phyloP scores from a whole-genome alignment of 1,140 invertebrate genomes.

The Monochamus saltuarius region DNA sequence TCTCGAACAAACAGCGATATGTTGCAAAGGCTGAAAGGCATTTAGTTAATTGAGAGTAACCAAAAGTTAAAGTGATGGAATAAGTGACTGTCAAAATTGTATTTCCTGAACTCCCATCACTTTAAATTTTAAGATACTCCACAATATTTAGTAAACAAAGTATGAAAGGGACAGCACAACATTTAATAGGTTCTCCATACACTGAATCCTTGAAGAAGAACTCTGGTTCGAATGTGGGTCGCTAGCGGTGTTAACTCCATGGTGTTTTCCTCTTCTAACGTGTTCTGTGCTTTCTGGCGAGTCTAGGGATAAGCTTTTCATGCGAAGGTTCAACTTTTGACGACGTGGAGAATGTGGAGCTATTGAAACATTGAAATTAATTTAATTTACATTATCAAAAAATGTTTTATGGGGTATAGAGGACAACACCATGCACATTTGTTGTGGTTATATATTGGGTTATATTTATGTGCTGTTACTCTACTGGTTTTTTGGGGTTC shows the following conservation, averaged over 20 bases:
- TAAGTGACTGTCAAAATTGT: no score
- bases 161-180: no score
- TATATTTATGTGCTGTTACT: conserved; percentile 2
- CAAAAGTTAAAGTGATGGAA: conserved; percentile 8
- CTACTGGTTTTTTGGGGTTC: not conserved
- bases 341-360: conserved; percentile 93
- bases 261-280: conserved; percentile 70
- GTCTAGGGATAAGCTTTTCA: conserved; percentile 96
- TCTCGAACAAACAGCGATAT: not conserved
- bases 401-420: conserved; percentile 10
- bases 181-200: conserved; percentile 35
- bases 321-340: conserved; percentile 92
- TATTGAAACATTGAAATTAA: conserved; percentile 48
- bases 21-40: conserved; percentile 8
- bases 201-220: conserved; percentile 56
- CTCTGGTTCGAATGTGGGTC: conserved; percentile 57
- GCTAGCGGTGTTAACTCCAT: conserved; percentile 58
- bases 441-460: not conserved
- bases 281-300: conserved; percentile 91
- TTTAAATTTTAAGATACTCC: no score
- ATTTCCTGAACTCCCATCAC: no score
- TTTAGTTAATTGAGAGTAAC: conserved; percentile 4
- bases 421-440: conserved; percentile 17
- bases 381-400: conserved; percentile 3
- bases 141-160: not conserved